These are phyloP conservation scores for Ormyrus nitidulus DNA, from an alignment of 2,888 invertebrate genomes.

Conservation along the genomic window DNA sequence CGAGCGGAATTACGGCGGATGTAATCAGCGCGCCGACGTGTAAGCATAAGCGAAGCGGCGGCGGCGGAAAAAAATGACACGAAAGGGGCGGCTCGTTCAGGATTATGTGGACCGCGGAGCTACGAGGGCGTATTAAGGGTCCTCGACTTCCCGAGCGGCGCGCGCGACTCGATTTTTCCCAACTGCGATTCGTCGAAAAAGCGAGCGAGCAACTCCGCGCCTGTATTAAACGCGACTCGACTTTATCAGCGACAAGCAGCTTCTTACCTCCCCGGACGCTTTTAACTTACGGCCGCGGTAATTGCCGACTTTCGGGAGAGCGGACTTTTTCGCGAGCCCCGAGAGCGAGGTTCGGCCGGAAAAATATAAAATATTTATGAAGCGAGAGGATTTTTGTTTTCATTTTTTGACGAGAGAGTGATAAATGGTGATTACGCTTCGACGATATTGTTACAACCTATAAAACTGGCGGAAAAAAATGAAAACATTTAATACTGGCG, in stretches of 20 bases:
- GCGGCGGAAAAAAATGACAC: conserved; percentile 18
- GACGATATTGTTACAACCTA: no score
- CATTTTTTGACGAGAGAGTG: background rate
- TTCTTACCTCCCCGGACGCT: no score
- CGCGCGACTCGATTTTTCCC: conserved; percentile 19
- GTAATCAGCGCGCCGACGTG: conserved; percentile 28
- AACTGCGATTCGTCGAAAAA: conserved; percentile 16
- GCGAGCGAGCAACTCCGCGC: background rate
- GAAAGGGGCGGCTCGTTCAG: background rate
- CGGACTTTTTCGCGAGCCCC: no score
- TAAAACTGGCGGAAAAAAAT: no score
- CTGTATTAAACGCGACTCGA: background rate
- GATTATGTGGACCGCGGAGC: background rate
- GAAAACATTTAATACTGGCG: no score
- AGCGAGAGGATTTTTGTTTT: background rate
- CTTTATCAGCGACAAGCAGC: no score
- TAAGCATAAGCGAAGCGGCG: background rate
- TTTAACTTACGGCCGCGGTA: no score
- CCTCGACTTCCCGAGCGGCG: background rate
- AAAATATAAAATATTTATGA: no score
- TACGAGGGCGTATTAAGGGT: background rate
- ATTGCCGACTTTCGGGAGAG: no score
- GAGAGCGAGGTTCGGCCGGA: no score
- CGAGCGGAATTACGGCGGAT: background rate
- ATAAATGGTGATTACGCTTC: no score